Conservation (phyloP, 2,113 vertebrate genomes). For the Xyliphius kryptos region DNA sequence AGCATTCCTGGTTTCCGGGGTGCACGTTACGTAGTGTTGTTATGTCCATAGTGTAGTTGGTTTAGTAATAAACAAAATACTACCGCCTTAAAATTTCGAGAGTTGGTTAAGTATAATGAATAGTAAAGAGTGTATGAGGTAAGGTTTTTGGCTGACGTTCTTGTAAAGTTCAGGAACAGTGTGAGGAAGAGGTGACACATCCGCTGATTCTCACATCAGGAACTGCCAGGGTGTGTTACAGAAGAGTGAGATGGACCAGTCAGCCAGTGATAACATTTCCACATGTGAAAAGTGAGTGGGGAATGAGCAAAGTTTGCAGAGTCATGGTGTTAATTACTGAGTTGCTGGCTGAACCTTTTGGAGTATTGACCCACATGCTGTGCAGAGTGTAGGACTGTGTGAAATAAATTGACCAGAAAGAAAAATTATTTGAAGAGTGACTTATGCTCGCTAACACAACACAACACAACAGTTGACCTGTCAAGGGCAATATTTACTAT, state of each 20-base stretch:
- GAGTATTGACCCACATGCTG: slow-evolving; percentile 2
- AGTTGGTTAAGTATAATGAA: too few species aligned
- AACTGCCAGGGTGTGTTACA: slow-evolving; percentile 33
- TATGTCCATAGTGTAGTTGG: background rate
- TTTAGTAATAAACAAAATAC: background rate
- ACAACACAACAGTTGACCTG: too few species aligned
- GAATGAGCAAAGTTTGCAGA: slow-evolving; percentile 19
- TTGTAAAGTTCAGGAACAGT: too few species aligned
- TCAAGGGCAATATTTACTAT: too few species aligned
- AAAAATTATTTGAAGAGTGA: background rate
- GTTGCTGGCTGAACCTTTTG: slow-evolving; percentile 9
- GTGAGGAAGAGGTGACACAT: too few species aligned
- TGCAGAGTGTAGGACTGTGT: background rate
- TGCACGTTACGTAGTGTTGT: too few species aligned
- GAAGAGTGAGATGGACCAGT: background rate
- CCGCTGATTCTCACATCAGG: slow-evolving; percentile 25
- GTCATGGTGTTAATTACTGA: slow-evolving; percentile 32
- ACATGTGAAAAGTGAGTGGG: slow-evolving; percentile 22
- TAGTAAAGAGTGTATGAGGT: too few species aligned
- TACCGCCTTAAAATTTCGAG: too few species aligned
- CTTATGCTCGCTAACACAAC: too few species aligned
- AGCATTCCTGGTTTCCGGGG: background rate
- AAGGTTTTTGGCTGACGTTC: too few species aligned
- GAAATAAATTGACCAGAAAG: slow-evolving; percentile 2
- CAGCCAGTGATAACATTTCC: slow-evolving; percentile 28